Conservation (phyloP, 35 echinoderm and acorn worm genomes). For the Diadema setosum region DNA sequence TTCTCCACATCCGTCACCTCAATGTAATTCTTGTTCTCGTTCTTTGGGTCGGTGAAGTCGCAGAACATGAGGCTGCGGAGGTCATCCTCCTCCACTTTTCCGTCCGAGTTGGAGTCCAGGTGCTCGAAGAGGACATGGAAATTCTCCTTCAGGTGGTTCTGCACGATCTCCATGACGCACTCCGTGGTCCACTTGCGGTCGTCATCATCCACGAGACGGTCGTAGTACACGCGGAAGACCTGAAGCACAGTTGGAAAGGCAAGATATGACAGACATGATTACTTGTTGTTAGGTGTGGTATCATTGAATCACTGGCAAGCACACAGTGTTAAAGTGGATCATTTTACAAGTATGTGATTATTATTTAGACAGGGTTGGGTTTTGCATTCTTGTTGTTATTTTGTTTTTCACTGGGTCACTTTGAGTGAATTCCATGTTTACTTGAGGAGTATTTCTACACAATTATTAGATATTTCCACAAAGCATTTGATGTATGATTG, state of each 20-base stretch:
- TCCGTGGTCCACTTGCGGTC: constrained; percentile 75
- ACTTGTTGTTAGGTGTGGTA: too few species aligned
- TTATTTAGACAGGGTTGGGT: too few species aligned
- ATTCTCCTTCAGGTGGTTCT: constrained; percentile 76
- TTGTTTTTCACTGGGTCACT: too few species aligned
- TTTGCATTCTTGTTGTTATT: too few species aligned
- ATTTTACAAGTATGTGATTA: too few species aligned
- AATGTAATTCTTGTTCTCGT: constrained; percentile 97
- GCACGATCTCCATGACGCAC: constrained; percentile 47
- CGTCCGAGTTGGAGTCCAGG: constrained; percentile 66
- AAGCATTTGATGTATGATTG: too few species aligned
- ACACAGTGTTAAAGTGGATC: too few species aligned
- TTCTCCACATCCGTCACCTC: constrained; percentile 79
- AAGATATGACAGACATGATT: too few species aligned
- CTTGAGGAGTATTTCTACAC: too few species aligned
- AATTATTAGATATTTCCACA: too few species aligned
- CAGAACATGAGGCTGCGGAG: constrained; percentile 93
- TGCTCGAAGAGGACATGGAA: constrained; percentile 82
- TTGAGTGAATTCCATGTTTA: too few species aligned
- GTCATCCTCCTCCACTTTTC: constrained; percentile 92
- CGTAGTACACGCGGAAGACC: constrained; percentile 97
- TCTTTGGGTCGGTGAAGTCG: constrained; percentile 95
- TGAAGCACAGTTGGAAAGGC: background rate
- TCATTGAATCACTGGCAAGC: too few species aligned
- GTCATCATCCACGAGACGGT: constrained; percentile 81